These are phyloP conservation scores for Saturnia pavonia DNA, from an alignment of 2,888 invertebrate species.

Conservation along the genomic window DNA sequence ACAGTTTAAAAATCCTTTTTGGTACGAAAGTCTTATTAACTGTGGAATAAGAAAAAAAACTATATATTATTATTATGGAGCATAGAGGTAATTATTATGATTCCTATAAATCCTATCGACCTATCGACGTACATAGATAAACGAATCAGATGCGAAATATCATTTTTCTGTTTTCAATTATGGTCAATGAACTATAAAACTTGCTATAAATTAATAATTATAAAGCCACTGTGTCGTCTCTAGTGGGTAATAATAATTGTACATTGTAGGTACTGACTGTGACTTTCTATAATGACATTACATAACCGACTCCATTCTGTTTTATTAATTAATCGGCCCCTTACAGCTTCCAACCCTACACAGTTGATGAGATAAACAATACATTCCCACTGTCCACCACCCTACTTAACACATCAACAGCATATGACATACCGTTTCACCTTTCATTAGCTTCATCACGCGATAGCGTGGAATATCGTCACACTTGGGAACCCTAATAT, in stretches of 20 bases:
- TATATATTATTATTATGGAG: too few species aligned
- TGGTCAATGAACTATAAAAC: not conserved
- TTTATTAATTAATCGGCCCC: not conserved
- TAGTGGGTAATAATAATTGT: not conserved
- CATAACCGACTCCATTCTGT: not conserved
- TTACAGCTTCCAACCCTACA: conserved; percentile 8
- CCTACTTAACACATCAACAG: conserved; percentile 51
- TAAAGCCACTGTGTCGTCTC: not conserved
- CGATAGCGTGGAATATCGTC: conserved; percentile 66
- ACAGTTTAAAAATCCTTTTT: too few species aligned
- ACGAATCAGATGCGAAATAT: not conserved
- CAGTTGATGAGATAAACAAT: conserved; percentile 17
- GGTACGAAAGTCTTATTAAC: too few species aligned
- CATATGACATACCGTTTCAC: conserved; percentile 53
- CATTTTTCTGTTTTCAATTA: not conserved
- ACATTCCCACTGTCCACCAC: conserved; percentile 52
- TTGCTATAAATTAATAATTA: not conserved
- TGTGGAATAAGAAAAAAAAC: too few species aligned
- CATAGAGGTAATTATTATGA: too few species aligned
- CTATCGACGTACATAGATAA: too few species aligned
- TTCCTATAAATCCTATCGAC: too few species aligned
- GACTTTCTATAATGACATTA: not conserved
- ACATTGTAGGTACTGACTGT: not conserved
- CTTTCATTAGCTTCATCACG: conserved; percentile 67
- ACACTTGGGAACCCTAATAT: conserved; percentile 53